These are phyloP conservation scores for Arenicola marina DNA, from an alignment of 2,888 invertebrate genomes.

Conservation along the genomic window DNA sequence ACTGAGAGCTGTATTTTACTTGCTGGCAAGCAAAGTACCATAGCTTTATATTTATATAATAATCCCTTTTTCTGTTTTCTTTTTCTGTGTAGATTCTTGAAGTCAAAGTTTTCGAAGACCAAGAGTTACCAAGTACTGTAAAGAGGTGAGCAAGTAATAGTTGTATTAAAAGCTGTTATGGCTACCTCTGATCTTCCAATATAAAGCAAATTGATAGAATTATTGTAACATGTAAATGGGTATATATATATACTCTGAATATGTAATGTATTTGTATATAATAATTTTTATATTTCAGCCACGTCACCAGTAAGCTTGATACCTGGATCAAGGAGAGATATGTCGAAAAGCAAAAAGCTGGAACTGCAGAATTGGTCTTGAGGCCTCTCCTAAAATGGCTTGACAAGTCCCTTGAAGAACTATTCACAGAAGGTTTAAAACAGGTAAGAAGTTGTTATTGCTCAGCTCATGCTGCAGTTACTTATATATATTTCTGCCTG, in stretches of 20 bases:
- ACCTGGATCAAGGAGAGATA: constrained; percentile 37
- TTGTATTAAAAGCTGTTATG: no score
- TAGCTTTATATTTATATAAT: neutral
- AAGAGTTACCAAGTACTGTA: constrained; percentile 50
- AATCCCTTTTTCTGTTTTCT: neutral
- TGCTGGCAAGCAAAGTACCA: neutral
- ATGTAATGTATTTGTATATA: neutral
- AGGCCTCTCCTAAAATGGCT: constrained; percentile 60
- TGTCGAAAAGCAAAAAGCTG: constrained; percentile 34
- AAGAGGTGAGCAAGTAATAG: constrained; percentile 38
- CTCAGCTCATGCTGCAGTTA: no score
- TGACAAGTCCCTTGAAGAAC: constrained; percentile 55
- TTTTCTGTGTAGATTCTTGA: constrained; percentile 39
- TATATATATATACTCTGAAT: no score
- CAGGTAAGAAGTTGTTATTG: constrained; percentile 54
- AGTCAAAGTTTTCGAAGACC: constrained; percentile 39
- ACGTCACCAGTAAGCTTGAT: neutral
- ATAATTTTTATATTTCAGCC: neutral
- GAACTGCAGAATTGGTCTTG: constrained; percentile 50
- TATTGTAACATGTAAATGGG: no score
- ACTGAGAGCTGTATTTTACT: no score
- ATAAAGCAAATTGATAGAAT: no score
- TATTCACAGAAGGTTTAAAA: constrained; percentile 58
- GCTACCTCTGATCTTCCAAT: no score
- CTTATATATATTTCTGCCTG: no score